Evolutionary conservation across 2,113 vertebrate species (phyloP).

Genomic region (Oreocharis arfaki): DNA sequence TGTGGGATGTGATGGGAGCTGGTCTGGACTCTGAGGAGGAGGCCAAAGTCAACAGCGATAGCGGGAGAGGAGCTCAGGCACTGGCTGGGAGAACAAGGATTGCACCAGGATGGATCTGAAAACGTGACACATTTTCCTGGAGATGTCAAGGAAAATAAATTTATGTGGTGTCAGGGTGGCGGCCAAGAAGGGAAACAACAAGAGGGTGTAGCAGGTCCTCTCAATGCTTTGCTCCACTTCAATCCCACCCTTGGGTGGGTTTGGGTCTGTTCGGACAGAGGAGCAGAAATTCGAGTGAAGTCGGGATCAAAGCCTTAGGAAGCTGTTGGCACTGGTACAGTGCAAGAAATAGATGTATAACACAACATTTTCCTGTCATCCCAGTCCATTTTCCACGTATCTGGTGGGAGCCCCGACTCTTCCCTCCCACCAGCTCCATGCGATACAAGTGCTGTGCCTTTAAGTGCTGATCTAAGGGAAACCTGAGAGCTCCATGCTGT

Average conservation of each 20-base stretch:
- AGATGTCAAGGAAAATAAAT: background rate
- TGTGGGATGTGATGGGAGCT: background rate
- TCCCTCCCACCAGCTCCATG: background rate
- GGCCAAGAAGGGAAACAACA: background rate
- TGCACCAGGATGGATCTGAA: background rate
- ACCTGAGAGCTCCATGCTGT: background rate
- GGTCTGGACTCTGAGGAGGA: background rate
- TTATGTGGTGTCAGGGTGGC: background rate
- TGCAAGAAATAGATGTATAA: background rate
- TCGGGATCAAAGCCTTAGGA: background rate
- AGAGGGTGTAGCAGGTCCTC: background rate
- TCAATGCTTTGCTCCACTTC: background rate
- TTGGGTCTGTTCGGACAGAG: background rate
- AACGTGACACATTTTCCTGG: background rate
- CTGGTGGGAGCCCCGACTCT: background rate
- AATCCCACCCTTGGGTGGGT: background rate
- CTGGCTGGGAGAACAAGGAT: background rate
- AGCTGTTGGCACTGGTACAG: background rate
- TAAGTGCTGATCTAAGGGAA: slow-evolving; percentile 24
- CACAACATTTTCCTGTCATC: background rate
- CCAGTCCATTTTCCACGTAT: background rate
- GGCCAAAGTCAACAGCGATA: background rate
- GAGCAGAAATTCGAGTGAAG: background rate
- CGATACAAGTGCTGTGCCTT: background rate
- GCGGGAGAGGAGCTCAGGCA: background rate